phyloP scores from a whole-genome alignment of 2,888 invertebrate species.

The Deroplatys truncata region DNA sequence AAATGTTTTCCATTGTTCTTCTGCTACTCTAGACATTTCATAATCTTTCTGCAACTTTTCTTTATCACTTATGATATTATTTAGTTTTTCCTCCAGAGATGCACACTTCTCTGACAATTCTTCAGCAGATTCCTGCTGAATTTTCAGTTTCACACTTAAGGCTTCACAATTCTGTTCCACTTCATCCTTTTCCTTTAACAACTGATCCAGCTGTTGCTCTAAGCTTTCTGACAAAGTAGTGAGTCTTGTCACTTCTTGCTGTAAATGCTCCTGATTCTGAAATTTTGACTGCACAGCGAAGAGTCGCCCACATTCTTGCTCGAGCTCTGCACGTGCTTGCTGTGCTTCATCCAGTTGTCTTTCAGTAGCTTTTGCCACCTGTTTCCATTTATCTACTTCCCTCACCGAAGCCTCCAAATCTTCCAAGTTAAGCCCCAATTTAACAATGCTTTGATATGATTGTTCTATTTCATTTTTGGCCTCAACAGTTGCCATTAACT shows the following conservation, averaged over 20 bases:
- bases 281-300: slow-evolving; percentile 15
- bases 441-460: neutral
- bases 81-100: neutral
- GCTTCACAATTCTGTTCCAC: neutral
- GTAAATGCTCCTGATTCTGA: slow-evolving; percentile 16
- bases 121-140: neutral
- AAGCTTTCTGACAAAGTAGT: neutral
- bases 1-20: neutral
- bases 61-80: neutral
- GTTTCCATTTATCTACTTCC: slow-evolving; percentile 23
- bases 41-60: neutral
- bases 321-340: slow-evolving; percentile 18
- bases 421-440: neutral
- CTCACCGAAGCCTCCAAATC: neutral
- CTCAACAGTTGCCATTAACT: neutral
- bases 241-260: slow-evolving; percentile 4
- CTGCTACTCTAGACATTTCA: neutral
- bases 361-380: slow-evolving; percentile 20
- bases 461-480: neutral
- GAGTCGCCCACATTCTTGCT: slow-evolving; percentile 23
- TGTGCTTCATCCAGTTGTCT: slow-evolving; percentile 17
- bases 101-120: neutral
- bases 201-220: neutral
- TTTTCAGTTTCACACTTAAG: neutral
- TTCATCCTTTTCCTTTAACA: neutral